Evolutionary conservation across 2,113 vertebrate genomes (phyloP), one percentile per base, ranked within the genome.

Genomic region (Hucho hucho): DNA sequence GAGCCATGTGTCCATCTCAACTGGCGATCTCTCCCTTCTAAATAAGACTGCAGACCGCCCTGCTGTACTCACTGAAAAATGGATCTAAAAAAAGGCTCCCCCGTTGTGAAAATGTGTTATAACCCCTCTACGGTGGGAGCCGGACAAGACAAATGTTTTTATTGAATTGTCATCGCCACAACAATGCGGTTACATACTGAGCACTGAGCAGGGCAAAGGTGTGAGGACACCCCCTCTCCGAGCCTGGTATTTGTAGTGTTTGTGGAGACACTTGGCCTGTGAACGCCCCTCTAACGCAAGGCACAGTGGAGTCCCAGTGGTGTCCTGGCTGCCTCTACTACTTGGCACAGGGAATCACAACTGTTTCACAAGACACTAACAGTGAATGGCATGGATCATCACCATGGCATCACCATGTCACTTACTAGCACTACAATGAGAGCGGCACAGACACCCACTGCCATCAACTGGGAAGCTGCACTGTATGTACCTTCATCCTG

Each of bases 1-100:
- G 74, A 68, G 75, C 87, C 93, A 94, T 96, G 95, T 95, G 95
- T 93, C 94, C 94, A 89, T 95, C 96, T 94, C 94, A 93, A 95
- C 93, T 95, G 96, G 95, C 93, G 90, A 94, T 91, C 92, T 94
- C 89, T 84, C 93, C 93, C 75, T 76, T 77, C 26, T 81, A 12
- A 22, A 25, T 28, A 25, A 28, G 24, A 9, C 14, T 26, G 22
- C 64, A 14, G 64, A 1, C 25, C 1, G 22, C 24, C 64, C 22
- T 14, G 24, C 11, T 65, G 64, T 65, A 26, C 24, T 14, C 12
- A 65, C 6, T 4, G 4, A 14, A 65, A 26, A 65, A 28, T 26
- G 4, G 1, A 25, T 24, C 63, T 28, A 90, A 92, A 91, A 94
- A 94, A 53, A 92, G 87, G 91, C 92, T 93, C 94, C 94, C 94